Percentiles rank a stretch among this genome's conserved stretches.
phyloP scores from a whole-genome alignment of 1,140 invertebrate genomes.

The Pteromalus puparum region DNA sequence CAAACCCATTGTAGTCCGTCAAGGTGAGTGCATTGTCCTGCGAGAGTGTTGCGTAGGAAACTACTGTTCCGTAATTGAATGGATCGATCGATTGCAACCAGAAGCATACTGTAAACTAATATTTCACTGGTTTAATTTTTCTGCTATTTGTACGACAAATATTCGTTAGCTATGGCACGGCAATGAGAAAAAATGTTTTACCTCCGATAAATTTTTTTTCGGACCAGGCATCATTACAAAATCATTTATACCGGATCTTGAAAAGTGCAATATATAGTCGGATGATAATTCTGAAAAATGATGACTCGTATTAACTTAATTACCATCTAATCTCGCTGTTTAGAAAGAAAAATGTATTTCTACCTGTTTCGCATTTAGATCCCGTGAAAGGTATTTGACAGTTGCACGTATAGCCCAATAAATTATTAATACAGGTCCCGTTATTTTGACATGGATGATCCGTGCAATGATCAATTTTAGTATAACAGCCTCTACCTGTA shows the following conservation, averaged over 20 bases:
- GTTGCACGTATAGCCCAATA: conserved; percentile 66
- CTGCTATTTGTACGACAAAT: neutral
- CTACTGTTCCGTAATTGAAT: conserved; percentile 83
- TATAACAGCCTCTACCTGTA: conserved; percentile 70
- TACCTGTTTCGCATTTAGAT: conserved; percentile 69
- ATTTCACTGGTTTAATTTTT: conserved; percentile 32
- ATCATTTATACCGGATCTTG: conserved; percentile 75
- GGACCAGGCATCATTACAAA: conserved; percentile 75
- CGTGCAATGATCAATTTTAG: conserved; percentile 77
- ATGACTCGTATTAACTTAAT: conserved; percentile 11
- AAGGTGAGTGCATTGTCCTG: conserved; percentile 82
- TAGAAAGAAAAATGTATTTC: conserved; percentile 15
- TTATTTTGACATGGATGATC: conserved; percentile 75
- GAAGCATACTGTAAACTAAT: conserved; percentile 79
- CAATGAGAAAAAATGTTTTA: conserved; percentile 52
- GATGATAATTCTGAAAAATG: conserved; percentile 68
- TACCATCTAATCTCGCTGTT: no score
- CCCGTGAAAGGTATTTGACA: conserved; percentile 70
- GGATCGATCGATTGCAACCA: conserved; percentile 81
- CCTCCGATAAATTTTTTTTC: conserved; percentile 67
- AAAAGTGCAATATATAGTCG: conserved; percentile 77
- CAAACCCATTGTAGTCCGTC: conserved; percentile 83
- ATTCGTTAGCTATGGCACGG: neutral
- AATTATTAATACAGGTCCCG: conserved; percentile 74
- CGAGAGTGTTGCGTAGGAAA: conserved; percentile 80